These are phyloP conservation scores for Parazoanthus swiftii DNA, from an alignment of 92 coral and sea anemone genomes.

Conservation along the genomic window DNA sequence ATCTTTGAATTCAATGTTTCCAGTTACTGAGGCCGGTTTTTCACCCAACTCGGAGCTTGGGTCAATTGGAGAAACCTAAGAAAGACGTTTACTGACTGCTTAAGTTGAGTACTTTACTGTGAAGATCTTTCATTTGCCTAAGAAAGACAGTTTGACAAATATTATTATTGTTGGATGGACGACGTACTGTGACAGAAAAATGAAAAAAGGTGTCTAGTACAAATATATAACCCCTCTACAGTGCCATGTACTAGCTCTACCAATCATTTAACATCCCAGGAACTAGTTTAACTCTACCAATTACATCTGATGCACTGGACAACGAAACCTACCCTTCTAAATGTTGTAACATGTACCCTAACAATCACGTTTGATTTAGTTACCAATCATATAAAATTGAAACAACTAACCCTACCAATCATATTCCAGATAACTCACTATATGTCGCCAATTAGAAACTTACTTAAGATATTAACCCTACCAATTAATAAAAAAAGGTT, in stretches of 20 bases:
- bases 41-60: slow-evolving; percentile 82
- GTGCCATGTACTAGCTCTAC: background rate
- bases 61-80: slow-evolving; percentile 82
- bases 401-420: too few species aligned
- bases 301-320: background rate
- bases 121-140: too few species aligned
- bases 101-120: too few species aligned
- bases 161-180: background rate
- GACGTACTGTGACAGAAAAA: background rate
- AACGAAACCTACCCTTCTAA: too few species aligned
- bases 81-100: too few species aligned
- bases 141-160: background rate
- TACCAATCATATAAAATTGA: too few species aligned
- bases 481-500: too few species aligned
- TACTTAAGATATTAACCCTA: too few species aligned
- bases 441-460: too few species aligned
- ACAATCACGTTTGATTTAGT: too few species aligned
- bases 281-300: background rate
- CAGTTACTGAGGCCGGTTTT: slow-evolving; percentile 52
- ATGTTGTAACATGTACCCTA: too few species aligned
- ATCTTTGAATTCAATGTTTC: slow-evolving; percentile 50
- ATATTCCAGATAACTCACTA: too few species aligned
- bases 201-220: background rate
- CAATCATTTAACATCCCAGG: background rate
- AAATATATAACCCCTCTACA: background rate